Evolutionary conservation across 2,113 vertebrate genomes (phyloP).

Genomic region (Ranitomeya imitator): DNA sequence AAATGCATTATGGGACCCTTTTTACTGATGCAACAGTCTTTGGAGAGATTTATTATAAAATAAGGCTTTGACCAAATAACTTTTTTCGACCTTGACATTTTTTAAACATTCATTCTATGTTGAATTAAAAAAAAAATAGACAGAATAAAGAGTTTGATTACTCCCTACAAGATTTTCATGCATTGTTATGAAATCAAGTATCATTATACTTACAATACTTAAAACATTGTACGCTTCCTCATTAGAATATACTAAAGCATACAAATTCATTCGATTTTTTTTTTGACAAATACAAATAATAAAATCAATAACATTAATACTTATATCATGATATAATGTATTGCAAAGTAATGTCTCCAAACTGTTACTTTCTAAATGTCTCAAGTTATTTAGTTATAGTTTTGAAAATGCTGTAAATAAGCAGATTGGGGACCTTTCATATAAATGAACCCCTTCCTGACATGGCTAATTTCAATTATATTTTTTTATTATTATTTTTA

Average conservation of each 20-base stretch:
- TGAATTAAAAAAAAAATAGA: conserved; percentile 65
- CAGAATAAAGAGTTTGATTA: conserved; percentile 56
- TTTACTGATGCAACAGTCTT: conserved; percentile 67
- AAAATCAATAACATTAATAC: too few species aligned
- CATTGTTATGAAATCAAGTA: neutral
- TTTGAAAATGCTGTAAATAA: too few species aligned
- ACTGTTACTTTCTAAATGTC: too few species aligned
- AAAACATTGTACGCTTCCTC: neutral
- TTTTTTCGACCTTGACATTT: conserved; percentile 70
- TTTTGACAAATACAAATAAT: neutral
- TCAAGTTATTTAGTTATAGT: too few species aligned
- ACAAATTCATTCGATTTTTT: neutral
- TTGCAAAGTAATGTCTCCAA: too few species aligned
- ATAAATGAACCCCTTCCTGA: too few species aligned
- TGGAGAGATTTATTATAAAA: conserved; percentile 69
- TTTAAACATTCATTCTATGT: conserved; percentile 60
- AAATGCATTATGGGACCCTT: conserved; percentile 77
- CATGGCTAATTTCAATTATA: too few species aligned
- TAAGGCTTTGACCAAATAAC: conserved; percentile 67
- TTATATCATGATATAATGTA: too few species aligned
- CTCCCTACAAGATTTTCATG: conserved; percentile 67
- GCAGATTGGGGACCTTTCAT: too few species aligned
- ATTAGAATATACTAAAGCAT: neutral
- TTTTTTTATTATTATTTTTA: too few species aligned
- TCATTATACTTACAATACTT: neutral